These are phyloP conservation scores for Eriocheir sinensis DNA, from an alignment of 1,140 invertebrate genomes.

Conservation along the genomic window DNA sequence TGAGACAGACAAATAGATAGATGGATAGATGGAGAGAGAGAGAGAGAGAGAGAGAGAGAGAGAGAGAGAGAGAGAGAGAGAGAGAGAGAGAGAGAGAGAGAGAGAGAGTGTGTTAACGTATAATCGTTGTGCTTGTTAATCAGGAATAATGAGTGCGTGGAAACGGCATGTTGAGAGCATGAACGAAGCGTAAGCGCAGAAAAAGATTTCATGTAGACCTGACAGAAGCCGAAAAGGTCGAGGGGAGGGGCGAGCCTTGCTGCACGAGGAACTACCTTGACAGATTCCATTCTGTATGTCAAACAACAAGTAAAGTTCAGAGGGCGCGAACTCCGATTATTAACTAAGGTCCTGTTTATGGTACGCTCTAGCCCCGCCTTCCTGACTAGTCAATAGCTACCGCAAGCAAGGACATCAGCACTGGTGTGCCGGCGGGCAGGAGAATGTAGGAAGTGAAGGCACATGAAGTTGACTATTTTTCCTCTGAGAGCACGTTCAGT, in stretches of 20 bases:
- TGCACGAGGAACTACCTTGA: conserved; percentile 21
- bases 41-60: conserved; percentile 47
- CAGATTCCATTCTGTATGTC: not conserved
- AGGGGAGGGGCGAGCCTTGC: not conserved
- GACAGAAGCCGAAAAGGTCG: not conserved
- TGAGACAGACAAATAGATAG: not conserved
- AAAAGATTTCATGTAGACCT: not conserved
- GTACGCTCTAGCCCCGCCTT: not conserved
- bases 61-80: conserved; percentile 35
- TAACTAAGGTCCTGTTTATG: not conserved
- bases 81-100: conserved; percentile 22
- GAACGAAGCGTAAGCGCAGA: no score
- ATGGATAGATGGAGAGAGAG: conserved; percentile 32
- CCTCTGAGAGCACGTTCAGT: not conserved
- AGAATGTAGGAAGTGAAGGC: no score
- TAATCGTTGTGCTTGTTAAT: no score
- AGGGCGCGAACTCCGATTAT: not conserved
- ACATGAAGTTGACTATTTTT: not conserved
- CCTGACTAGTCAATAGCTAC: not conserved
- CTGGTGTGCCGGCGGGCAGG: no score
- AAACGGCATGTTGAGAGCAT: not conserved
- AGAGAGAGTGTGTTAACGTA: no score
- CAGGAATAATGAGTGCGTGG: not conserved
- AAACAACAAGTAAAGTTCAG: conserved; percentile 36
- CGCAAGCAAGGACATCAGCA: not conserved